phyloP scores from a whole-genome alignment of 2,113 vertebrate genomes.

The Saimiri boliviensis region DNA sequence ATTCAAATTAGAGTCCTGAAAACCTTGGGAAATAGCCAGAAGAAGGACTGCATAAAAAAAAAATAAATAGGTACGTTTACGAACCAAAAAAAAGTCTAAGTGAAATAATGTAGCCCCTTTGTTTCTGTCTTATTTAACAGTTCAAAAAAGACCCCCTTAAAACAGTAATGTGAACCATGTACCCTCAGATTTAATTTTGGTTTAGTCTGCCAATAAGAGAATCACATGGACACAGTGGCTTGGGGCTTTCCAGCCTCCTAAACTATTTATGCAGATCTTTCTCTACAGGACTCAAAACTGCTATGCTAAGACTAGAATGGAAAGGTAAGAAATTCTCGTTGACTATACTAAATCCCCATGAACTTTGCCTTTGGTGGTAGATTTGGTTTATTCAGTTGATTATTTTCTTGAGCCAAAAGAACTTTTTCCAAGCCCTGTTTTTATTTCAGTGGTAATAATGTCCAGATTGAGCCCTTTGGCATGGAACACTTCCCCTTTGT shows the following conservation, averaged over 20 bases:
- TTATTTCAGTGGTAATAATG: neutral
- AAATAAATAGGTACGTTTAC: neutral
- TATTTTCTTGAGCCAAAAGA: neutral
- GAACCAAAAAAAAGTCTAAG: neutral
- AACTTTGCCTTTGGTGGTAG: neutral
- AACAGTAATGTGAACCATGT: fast-evolving
- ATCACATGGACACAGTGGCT: too few species aligned
- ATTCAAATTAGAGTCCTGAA: neutral
- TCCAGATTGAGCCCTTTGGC: neutral
- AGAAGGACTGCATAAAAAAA: neutral
- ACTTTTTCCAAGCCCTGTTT: neutral
- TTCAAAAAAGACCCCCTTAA: neutral
- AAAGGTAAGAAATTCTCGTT: neutral
- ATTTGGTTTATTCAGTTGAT: neutral
- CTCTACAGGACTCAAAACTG: neutral
- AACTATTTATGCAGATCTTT: neutral
- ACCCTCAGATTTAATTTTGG: neutral
- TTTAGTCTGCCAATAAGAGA: neutral
- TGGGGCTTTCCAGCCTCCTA: neutral
- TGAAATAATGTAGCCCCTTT: neutral
- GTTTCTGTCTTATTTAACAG: neutral
- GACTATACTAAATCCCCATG: neutral
- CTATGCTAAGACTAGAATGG: too few species aligned
- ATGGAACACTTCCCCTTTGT: neutral
- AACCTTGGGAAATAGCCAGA: neutral